phyloP scores from a whole-genome alignment of 2,797 vertebrate genomes.

The Myoxocephalus aenaeus region DNA sequence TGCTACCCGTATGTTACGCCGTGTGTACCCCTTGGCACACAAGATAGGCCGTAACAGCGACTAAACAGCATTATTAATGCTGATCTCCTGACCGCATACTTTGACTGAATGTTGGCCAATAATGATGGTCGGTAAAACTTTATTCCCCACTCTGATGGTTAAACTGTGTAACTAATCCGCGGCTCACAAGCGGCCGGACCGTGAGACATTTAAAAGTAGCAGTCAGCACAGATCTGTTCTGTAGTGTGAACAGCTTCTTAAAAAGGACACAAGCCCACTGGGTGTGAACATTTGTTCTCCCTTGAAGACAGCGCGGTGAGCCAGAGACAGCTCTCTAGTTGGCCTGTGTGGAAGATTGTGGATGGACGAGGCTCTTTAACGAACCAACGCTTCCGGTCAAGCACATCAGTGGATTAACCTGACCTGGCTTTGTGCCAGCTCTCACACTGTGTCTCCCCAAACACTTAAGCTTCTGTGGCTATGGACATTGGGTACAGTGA shows the following conservation, averaged over 20 bases:
- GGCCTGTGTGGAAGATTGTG: background rate
- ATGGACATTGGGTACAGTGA: conserved; percentile 20
- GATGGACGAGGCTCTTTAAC: conserved; percentile 14
- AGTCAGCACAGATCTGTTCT: conserved; percentile 17
- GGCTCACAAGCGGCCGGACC: background rate
- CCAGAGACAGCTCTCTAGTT: conserved; percentile 1
- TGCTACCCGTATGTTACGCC: too few species aligned
- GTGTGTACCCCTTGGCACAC: too few species aligned
- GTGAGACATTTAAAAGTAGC: background rate
- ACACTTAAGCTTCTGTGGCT: conserved; percentile 3
- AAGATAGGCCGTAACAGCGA: background rate
- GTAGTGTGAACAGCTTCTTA: conserved; percentile 33
- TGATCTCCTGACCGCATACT: background rate
- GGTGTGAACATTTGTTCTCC: conserved; percentile 39
- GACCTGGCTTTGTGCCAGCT: conserved; percentile 28
- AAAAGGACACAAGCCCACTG: conserved; percentile 14
- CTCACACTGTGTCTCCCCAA: conserved; percentile 25
- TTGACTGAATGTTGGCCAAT: background rate
- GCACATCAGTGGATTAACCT: conserved; percentile 36
- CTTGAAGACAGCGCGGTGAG: conserved; percentile 4
- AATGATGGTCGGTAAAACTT: background rate
- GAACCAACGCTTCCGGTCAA: conserved; percentile 34
- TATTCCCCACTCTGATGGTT: too few species aligned
- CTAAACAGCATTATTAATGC: background rate
- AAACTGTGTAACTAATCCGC: background rate